Base-by-base conservation (phyloP, 64 coral and sea anemone genomes). In the Exaiptasia diaphana region DNA sequence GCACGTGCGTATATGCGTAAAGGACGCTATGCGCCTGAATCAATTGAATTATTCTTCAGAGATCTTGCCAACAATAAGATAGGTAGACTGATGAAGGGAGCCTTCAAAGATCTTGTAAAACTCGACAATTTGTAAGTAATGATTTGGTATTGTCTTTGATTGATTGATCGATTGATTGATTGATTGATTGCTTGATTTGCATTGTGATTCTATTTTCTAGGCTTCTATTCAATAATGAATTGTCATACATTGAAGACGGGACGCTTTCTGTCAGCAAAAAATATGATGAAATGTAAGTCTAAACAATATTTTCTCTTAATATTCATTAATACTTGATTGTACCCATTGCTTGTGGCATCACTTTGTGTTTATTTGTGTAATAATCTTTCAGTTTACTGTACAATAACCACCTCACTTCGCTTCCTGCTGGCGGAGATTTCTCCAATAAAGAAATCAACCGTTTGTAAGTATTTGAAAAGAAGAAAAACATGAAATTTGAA, bases 51-150 rank as follows among this genome's bases (percentile, higher is more conserved):
- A n/a, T n/a, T n/a, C n/a, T 38, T 61, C 63, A 93, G 91, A 41
- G 74, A 41, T 17, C 79, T 93, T 61, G 57, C 46, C 20, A 50
- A 35, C 1, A 93, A 93, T 53, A 88, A 84, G 75, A 88, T 93
- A 53, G 91, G 91, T 22, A 70, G 91, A 31, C 83, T 93, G 20
- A 69, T 83, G 61, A 93, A 93, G 80, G 73, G 88, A 33, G 40
- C 79, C 10, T 84, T 93, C 65, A 82, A 76, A 32, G 91, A 93
- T 69, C 81, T 93, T 45, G 74, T 56, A 5, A 59, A 41, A 11
- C 62, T 89, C 3, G 49, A 34, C 32, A 29, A 38, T 4, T 38
- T 93, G 83, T 93, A 82, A 93, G 90, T 93, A 30, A 13, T 38
- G 5, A n/a, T n/a, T n/a, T n/a, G n/a, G n/a, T n/a, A n/a, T n/a